Conservation (phyloP, 2,888 invertebrate species). For the Augiades crinisus region DNA sequence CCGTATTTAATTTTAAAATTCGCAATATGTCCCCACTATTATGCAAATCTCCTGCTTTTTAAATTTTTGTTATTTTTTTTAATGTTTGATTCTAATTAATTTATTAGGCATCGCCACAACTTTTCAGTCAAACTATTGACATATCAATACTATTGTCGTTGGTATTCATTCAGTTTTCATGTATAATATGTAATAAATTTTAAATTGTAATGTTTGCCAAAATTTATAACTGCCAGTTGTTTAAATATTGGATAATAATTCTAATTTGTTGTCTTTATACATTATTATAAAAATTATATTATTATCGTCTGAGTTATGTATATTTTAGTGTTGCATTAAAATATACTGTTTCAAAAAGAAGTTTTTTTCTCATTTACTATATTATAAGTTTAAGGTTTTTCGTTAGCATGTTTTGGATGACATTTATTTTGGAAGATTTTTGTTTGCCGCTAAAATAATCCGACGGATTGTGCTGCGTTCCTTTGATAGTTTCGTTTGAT, state of each 20-base stretch:
- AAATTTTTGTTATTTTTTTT: background rate
- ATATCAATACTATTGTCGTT: slow-evolving; percentile 16
- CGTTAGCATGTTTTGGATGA: slow-evolving; percentile 52
- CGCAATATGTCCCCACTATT: background rate
- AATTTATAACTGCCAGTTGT: slow-evolving; percentile 63
- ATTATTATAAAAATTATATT: slow-evolving; percentile 44
- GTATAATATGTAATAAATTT: slow-evolving; percentile 11
- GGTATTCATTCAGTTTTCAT: slow-evolving; percentile 2
- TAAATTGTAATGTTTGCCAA: slow-evolving; percentile 52
- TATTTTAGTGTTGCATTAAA: slow-evolving; percentile 73
- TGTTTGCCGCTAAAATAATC: slow-evolving; percentile 47
- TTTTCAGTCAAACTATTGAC: slow-evolving; percentile 6
- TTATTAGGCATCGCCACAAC: background rate
- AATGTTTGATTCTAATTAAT: background rate
- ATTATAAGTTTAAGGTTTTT: slow-evolving; percentile 38
- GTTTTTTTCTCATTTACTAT: slow-evolving; percentile 43
- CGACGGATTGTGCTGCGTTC: slow-evolving; percentile 33
- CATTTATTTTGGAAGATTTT: slow-evolving; percentile 81
- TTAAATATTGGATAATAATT: slow-evolving; percentile 47
- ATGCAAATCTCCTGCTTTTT: background rate
- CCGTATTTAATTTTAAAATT: background rate
- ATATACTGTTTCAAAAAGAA: slow-evolving; percentile 62
- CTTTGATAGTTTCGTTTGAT: slow-evolving; percentile 37
- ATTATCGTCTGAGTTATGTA: slow-evolving; percentile 55
- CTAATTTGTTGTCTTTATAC: slow-evolving; percentile 48